Percentiles rank a stretch among this genome's conserved stretches.
Conservation (phyloP, 2,797 vertebrate genomes). For the Pogoniulus pusillus region DNA sequence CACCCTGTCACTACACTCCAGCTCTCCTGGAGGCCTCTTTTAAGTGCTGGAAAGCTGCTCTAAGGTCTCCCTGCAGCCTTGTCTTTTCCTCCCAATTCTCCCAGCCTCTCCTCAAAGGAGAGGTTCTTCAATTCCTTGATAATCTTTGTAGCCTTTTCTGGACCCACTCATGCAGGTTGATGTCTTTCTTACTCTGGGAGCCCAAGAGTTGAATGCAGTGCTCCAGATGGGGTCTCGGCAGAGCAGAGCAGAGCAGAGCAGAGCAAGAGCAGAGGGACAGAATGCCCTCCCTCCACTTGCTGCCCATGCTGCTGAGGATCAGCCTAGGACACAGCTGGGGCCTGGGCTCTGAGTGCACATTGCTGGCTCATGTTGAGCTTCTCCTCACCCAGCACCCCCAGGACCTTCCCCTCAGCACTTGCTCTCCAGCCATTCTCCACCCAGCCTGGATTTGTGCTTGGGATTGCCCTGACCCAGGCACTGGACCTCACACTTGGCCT, state of each 20-base stretch:
- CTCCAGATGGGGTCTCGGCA: background rate
- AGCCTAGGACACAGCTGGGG: no score
- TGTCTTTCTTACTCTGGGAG: background rate
- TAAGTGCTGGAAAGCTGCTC: background rate
- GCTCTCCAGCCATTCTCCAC: background rate
- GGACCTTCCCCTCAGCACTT: no score
- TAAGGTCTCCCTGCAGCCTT: background rate
- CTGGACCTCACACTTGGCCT: no score
- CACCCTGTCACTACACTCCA: background rate
- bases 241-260: background rate
- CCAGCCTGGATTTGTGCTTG: background rate
- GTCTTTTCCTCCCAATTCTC: no score
- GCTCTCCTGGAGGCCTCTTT: background rate
- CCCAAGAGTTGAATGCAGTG: background rate
- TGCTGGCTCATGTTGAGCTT: no score
- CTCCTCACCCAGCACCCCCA: no score
- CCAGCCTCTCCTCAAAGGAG: background rate
- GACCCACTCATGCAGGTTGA: background rate
- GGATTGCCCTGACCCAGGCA: background rate
- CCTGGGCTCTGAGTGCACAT: no score
- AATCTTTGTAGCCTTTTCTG: background rate
- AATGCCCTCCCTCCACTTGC: background rate
- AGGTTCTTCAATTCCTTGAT: background rate
- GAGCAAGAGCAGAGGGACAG: background rate
- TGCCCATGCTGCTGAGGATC: no score